Evolutionary conservation across 2,797 vertebrate species (phyloP).

Genomic region (Lepidocolaptes lacrymiger): DNA sequence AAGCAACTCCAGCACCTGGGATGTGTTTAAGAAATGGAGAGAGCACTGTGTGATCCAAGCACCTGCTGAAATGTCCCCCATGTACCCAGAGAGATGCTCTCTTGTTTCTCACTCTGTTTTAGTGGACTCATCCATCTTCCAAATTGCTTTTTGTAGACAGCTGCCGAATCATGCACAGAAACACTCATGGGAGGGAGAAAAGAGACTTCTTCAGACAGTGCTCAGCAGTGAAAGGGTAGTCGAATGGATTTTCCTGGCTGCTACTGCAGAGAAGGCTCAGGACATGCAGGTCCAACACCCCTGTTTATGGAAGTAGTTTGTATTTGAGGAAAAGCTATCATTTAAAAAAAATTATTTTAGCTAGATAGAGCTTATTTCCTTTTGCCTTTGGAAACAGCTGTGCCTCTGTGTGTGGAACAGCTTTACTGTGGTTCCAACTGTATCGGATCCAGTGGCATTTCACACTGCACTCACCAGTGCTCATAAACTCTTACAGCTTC

Average conservation of each 20-base stretch:
- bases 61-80: not conserved
- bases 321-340: not conserved
- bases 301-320: not conserved
- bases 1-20: not conserved
- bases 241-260: not conserved
- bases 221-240: not conserved
- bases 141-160: not conserved
- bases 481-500: not conserved
- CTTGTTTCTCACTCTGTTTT: not conserved
- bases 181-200: not conserved
- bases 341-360: not conserved
- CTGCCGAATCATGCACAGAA: not conserved
- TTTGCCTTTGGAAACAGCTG: not conserved
- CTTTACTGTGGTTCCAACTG: not conserved
- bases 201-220: not conserved
- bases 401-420: not conserved
- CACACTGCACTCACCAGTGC: fast-evolving
- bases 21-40: not conserved
- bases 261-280: not conserved
- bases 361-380: not conserved
- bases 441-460: not conserved
- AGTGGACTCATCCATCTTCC: not conserved
- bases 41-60: not conserved
- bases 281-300: not conserved
- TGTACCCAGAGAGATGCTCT: not conserved